Evolutionary conservation across 2,888 invertebrate species (phyloP).

Genomic region (Aethes cnicana): DNA sequence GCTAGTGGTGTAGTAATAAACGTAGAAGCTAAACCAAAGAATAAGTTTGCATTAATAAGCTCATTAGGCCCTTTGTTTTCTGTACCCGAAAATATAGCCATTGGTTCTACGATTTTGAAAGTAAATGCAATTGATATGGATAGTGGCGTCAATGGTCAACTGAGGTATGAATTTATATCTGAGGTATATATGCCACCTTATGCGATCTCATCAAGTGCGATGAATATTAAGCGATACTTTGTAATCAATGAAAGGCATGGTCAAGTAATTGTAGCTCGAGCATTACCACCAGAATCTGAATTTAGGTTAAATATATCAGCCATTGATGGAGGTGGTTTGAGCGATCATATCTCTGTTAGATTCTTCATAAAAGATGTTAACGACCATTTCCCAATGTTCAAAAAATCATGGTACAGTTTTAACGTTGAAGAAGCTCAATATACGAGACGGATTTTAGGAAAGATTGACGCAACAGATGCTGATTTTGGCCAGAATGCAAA

Average conservation of each 20-base stretch:
- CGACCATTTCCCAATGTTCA: constrained; percentile 91
- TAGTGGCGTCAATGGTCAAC: constrained; percentile 85
- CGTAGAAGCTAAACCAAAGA: constrained; percentile 61
- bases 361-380: constrained; percentile 91
- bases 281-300: constrained; percentile 88
- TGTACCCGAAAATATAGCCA: constrained; percentile 87
- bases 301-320: constrained; percentile 89
- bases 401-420: constrained; percentile 91
- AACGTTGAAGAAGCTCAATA: constrained; percentile 91
- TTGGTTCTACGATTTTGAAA: constrained; percentile 87
- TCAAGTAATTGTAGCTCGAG: constrained; percentile 87
- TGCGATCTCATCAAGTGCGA: constrained; percentile 59
- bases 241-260: constrained; percentile 89
- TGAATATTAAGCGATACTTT: constrained; percentile 85
- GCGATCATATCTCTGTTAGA: constrained; percentile 86
- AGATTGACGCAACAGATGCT: constrained; percentile 89
- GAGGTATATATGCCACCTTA: constrained; percentile 85
- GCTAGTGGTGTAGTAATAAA: constrained; percentile 53
- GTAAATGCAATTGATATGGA: constrained; percentile 88
- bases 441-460: constrained; percentile 86
- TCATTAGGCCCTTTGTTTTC: constrained; percentile 84
- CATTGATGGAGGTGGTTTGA: constrained; percentile 88
- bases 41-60: constrained; percentile 61
- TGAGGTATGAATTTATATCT: constrained; percentile 87
- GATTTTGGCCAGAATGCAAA: constrained; percentile 92